Conservation (phyloP, 2,797 vertebrate genomes). For the Anguilla pacifica region DNA sequence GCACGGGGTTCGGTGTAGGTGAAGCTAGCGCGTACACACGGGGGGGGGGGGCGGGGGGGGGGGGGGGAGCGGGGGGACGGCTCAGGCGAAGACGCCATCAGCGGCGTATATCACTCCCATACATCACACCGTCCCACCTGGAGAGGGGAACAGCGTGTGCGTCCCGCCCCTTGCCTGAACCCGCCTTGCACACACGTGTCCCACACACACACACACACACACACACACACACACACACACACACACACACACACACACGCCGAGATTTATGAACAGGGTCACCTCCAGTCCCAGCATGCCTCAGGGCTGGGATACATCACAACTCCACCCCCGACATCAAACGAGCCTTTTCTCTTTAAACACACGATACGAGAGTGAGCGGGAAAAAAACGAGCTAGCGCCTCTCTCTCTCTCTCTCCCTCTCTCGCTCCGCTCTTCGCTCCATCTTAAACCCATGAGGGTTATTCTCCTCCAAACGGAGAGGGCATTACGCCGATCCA, state of each 20-base stretch:
- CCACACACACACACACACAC: too few species aligned
- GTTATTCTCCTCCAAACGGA: conserved; percentile 57
- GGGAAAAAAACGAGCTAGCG: conserved; percentile 50
- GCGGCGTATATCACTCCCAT: too few species aligned
- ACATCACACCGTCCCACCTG: too few species aligned
- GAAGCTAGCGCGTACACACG: background rate
- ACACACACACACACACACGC: background rate
- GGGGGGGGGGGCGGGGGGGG: too few species aligned
- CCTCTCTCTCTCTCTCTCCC: background rate
- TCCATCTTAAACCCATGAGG: conserved; percentile 39
- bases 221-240: too few species aligned
- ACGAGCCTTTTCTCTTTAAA: conserved; percentile 1
- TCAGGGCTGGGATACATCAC: conserved; percentile 60
- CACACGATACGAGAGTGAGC: conserved; percentile 45
- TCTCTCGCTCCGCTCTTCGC: conserved; percentile 32
- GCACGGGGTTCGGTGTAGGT: background rate
- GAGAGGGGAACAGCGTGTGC: too few species aligned
- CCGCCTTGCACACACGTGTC: too few species aligned
- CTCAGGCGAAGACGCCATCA: too few species aligned
- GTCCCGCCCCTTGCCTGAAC: too few species aligned
- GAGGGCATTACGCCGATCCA: conserved; percentile 53
- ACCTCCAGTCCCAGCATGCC: conserved; percentile 51
- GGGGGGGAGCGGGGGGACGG: too few species aligned
- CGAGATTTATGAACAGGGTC: conserved; percentile 48
- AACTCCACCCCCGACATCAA: background rate